These are phyloP conservation scores for Griposia aprilina DNA, from an alignment of 2,888 invertebrate genomes.

Conservation along the genomic window DNA sequence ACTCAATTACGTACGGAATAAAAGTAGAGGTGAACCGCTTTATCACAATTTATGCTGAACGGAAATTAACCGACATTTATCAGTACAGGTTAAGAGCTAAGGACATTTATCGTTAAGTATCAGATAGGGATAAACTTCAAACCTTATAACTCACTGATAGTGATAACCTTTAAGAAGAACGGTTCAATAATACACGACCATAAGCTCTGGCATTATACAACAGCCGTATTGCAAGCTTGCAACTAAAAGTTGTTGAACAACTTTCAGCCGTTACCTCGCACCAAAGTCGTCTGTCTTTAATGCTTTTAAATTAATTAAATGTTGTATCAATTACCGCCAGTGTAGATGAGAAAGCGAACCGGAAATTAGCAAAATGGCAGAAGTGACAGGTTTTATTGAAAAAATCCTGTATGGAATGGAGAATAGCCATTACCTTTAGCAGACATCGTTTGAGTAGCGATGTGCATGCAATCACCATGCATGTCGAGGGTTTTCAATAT, in stretches of 20 bases:
- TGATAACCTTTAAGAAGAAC: slow-evolving; percentile 45
- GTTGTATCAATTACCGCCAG: slow-evolving; percentile 31
- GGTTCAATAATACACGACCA: slow-evolving; percentile 2
- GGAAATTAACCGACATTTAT: slow-evolving; percentile 25
- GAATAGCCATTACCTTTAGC: slow-evolving; percentile 14
- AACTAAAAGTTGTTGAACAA: slow-evolving; percentile 55
- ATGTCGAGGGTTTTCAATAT: slow-evolving; percentile 3
- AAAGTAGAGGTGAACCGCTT: slow-evolving; percentile 14
- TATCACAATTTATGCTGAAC: slow-evolving; percentile 15
- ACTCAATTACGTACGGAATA: slow-evolving; percentile 38
- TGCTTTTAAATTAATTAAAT: slow-evolving; percentile 49
- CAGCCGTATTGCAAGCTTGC: slow-evolving; percentile 28
- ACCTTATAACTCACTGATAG: slow-evolving; percentile 27
- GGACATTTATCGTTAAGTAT: slow-evolving; percentile 27
- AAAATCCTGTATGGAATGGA: slow-evolving; percentile 9
- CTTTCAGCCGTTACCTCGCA: slow-evolving; percentile 51
- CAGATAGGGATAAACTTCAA: slow-evolving; percentile 43
- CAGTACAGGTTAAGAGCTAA: slow-evolving; percentile 19
- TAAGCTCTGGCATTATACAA: slow-evolving; percentile 4
- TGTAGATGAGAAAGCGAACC: slow-evolving; percentile 41
- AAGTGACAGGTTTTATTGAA: slow-evolving; percentile 20
- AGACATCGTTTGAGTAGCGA: slow-evolving; percentile 12
- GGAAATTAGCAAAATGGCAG: slow-evolving; percentile 32
- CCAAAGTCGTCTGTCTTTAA: slow-evolving; percentile 30
- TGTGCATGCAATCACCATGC: not conserved